Conservation (phyloP, 37 sponge, comb jelly and placozoan genomes). For the Diacarnus erythraeanus region DNA sequence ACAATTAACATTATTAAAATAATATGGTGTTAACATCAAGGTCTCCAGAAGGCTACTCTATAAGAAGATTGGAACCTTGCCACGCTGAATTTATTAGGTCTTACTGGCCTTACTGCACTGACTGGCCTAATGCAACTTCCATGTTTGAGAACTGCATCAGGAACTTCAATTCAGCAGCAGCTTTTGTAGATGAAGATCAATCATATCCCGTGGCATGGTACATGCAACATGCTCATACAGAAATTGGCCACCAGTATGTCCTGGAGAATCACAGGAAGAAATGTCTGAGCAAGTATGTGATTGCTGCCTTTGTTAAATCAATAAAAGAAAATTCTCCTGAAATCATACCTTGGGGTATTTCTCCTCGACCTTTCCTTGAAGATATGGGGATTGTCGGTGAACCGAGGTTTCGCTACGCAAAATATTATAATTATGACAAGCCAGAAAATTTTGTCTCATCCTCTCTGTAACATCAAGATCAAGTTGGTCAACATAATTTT, state of each 20-base stretch:
- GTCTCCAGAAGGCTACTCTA: slow-evolving; percentile 4
- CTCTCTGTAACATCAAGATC: too few relatives aligned
- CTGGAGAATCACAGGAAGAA: not conserved
- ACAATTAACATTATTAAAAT: too few relatives aligned
- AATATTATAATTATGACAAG: too few relatives aligned
- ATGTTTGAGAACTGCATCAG: not conserved
- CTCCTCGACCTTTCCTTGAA: too few relatives aligned
- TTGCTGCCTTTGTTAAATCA: not conserved
- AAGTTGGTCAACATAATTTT: too few relatives aligned
- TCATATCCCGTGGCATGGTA: slow-evolving; percentile 2
- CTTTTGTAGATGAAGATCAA: not conserved
- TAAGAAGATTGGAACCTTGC: not conserved
- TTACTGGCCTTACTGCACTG: not conserved
- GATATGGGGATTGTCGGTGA: too few relatives aligned
- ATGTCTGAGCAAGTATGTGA: not conserved
- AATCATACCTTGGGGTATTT: not conserved
- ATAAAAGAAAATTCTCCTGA: not conserved
- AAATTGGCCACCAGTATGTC: not conserved
- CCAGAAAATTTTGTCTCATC: too few relatives aligned
- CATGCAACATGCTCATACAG: not conserved
- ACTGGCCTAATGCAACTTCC: not conserved
- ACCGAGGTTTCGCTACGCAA: too few relatives aligned
- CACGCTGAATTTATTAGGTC: not conserved
- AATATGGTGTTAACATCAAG: not conserved
- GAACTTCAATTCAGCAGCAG: not conserved